Base-by-base conservation (phyloP, 2,888 invertebrate species). In the Troides helena region DNA sequence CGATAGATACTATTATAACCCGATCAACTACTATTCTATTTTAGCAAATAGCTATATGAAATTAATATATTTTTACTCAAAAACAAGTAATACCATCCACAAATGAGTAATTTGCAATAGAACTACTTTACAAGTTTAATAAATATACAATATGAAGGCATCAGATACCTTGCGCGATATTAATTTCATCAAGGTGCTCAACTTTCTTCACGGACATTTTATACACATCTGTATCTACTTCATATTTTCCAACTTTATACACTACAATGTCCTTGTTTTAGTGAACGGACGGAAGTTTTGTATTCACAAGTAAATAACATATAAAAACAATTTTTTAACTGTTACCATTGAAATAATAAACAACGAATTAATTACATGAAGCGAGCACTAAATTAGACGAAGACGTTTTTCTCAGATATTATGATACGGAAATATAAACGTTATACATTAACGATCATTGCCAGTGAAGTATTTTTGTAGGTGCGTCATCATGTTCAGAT, bases 401-500 rank as follows among this genome's bases (percentile, higher is more conserved):
- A 53, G 46, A 43, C 36, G 14, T 50, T 50, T 17, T 50, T 50
- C 14, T 50, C 50, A 17, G 14, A 50, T 50, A 17, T 50, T 50
- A 50, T 50, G 14, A 50, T 50, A 43, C 57, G 57, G 60, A 23
- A 64, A 58, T 70, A 65, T 61, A 67, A 53, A 50, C 65, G 67
- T 74, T 74, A 59, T 59, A 23, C 17, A 17, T 63, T 14, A 67
- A 14, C 67, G 46, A 59, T 78, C 76, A 77, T 76, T 80, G 82
- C 82, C 80, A 82, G 68, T 79, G 78, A 79, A 80, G 76, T 84
- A 87, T 88, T 87, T 88, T 74, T 77, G 85, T 86, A 81, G 83
- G 79, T 88, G 86, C 85, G 88, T 89, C 89, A 90, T 81, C 80
- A 79, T 79, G 79, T 78, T 82, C 82, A 82, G 84, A 86, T 82